Conservation (phyloP, 2,113 vertebrate species). For the Beaufortia kweichowensis region DNA sequence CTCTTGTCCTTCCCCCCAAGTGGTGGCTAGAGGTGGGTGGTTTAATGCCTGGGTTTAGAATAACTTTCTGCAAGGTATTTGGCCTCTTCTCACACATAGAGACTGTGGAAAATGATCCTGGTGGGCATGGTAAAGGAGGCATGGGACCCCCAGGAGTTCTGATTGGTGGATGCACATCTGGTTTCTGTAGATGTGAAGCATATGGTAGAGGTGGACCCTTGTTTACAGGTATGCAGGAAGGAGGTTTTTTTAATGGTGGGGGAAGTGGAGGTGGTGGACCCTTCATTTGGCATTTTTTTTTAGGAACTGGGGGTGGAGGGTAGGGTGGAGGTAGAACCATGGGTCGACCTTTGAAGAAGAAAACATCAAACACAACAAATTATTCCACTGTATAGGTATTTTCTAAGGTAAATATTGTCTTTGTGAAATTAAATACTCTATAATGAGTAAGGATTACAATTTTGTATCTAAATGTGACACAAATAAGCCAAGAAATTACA, state of each 20-base stretch:
- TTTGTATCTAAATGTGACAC: neutral
- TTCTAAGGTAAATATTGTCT: neutral
- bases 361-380: neutral
- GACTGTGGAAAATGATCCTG: neutral
- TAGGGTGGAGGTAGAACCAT: constrained; percentile 81
- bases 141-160: neutral
- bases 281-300: constrained; percentile 50
- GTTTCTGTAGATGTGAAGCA: constrained; percentile 51
- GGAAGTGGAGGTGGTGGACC: constrained; percentile 65
- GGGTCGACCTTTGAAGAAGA: constrained; percentile 64
- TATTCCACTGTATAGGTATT: neutral
- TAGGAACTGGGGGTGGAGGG: constrained; percentile 86
- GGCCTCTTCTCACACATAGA: constrained; percentile 39
- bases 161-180: neutral
- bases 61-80: constrained; percentile 53
- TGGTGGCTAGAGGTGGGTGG: constrained; percentile 21
- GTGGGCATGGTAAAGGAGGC: constrained; percentile 22
- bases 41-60: constrained; percentile 55
- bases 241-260: constrained; percentile 64
- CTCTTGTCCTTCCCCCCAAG: neutral
- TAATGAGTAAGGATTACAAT: too few relatives aligned
- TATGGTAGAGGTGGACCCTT: constrained; percentile 60
- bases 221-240: constrained; percentile 48
- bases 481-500: neutral
- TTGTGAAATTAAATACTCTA: neutral